Evolutionary conservation across 2,113 vertebrate species (phyloP), one percentile per base, ranked within the genome.

Genomic region (Nesoenas mayeri): DNA sequence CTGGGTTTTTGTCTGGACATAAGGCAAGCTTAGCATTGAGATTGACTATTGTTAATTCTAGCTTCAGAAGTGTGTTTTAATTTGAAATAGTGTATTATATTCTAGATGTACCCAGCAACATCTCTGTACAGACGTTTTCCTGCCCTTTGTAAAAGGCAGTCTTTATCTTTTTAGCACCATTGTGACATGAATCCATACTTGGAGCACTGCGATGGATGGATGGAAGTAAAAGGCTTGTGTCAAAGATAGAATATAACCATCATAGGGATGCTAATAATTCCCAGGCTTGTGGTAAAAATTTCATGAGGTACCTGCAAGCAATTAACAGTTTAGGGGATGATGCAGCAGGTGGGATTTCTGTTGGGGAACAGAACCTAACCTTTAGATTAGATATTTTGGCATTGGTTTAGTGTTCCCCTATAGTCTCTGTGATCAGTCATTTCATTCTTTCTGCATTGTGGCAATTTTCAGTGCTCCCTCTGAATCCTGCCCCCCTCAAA

Each of bases 41-140:
- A 94, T 93, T 94, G 67, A 91, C 51, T 89, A 62, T 62, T 58
- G 71, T 79, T 95, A 65, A 88, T 36, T 84, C 26, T 78, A 91
- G 72, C 60, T 93, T 93, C 60, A 69, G 66, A 69, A 44, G 20
- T 36, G 14, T 69, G 54, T 3, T 67, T 86, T 87, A 78, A 34
- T 56, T 82, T 93, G 42, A 73, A 95, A 82, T 40, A 38, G 31
- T 12, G 54, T 54, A 72, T 66, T 44, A n/a, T 85, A 31, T 40
- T 75, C 53, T 61, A 38, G 67, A 85, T 36, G 12, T 72, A 40
- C 19, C 25, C 50, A 88, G 53, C 15, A 85, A 60, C 3, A 10
- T 26, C 24, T 85, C 58, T 72, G 31, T 10, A 57, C 4, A 50
- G 64, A 32, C 47, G 47, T 72, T 82, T 75, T 75, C 21, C 64